A percentile compares a stretch with the other conserved stretches of the same genome.
These are phyloP conservation scores for Tangara arthus DNA, from an alignment of 2,797 vertebrate genomes.

Conservation along the genomic window DNA sequence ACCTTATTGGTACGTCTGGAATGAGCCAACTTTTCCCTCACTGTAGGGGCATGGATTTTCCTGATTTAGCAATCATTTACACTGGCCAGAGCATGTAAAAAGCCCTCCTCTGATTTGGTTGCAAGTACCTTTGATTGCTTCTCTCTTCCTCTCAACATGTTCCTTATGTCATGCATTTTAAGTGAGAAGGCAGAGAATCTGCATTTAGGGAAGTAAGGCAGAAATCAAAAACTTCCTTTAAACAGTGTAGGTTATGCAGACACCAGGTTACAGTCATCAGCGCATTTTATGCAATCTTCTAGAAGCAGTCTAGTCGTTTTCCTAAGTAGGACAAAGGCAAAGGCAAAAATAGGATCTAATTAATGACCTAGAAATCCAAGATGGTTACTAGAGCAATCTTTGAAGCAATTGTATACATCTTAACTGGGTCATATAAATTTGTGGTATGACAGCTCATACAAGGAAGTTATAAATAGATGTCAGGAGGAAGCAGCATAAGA, in stretches of 20 bases:
- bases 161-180: neutral
- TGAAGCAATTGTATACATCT: neutral
- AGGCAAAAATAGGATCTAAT: conserved; percentile 28
- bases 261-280: neutral
- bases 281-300: neutral
- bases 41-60: neutral
- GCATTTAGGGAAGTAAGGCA: neutral
- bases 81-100: accelerated
- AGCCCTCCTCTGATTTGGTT: neutral
- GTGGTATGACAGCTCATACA: conserved; percentile 42
- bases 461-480: conserved; percentile 46
- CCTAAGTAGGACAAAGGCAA: neutral
- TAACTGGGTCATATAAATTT: conserved; percentile 35
- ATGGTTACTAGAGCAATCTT: conserved; percentile 14
- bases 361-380: conserved; percentile 26
- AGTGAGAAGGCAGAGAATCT: neutral
- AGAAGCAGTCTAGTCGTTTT: neutral
- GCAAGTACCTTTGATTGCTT: neutral
- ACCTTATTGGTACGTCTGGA: neutral
- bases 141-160: neutral
- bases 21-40: neutral
- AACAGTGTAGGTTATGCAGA: neutral
- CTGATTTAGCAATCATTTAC: neutral
- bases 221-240: neutral
- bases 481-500: conserved; percentile 19